Conservation (phyloP, 2,888 invertebrate genomes). For the Neoaliturus tenellus region DNA sequence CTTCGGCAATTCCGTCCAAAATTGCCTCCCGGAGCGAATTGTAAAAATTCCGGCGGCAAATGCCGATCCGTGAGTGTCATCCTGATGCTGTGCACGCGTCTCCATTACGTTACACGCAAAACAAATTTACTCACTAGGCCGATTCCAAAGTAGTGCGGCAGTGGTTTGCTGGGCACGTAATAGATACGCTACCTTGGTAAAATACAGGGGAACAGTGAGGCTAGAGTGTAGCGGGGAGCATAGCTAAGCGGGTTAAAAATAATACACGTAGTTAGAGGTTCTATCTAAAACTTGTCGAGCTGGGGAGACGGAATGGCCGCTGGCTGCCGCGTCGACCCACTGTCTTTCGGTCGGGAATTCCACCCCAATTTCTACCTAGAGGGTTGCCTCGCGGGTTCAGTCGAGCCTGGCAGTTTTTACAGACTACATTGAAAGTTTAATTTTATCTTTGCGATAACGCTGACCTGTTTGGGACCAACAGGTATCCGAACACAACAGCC, state of each 20-base stretch:
- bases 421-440: constrained; percentile 41
- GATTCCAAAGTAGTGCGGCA: no score
- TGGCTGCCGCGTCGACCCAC: constrained; percentile 27
- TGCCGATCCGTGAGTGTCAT: no score
- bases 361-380: constrained; percentile 16
- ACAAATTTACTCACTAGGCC: no score
- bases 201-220: constrained; percentile 33
- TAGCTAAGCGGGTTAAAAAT: constrained; percentile 11
- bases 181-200: no score
- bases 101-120: no score
- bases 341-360: neutral
- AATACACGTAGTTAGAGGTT: neutral
- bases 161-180: no score
- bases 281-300: neutral
- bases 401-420: neutral
- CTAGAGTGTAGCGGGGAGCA: constrained; percentile 10
- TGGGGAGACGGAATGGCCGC: constrained; percentile 1
- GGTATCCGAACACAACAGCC: constrained; percentile 7
- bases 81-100: no score
- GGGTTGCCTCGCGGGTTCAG: constrained; percentile 33
- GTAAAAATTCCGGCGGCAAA: no score
- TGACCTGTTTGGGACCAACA: constrained; percentile 40
- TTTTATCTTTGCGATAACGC: constrained; percentile 28
- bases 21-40: no score
- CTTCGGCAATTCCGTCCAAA: no score